Percentiles rank a stretch among this genome's conserved stretches.
Evolutionary conservation across 2,888 invertebrate genomes (phyloP).

Genomic region (Mesochorus sp.): DNA sequence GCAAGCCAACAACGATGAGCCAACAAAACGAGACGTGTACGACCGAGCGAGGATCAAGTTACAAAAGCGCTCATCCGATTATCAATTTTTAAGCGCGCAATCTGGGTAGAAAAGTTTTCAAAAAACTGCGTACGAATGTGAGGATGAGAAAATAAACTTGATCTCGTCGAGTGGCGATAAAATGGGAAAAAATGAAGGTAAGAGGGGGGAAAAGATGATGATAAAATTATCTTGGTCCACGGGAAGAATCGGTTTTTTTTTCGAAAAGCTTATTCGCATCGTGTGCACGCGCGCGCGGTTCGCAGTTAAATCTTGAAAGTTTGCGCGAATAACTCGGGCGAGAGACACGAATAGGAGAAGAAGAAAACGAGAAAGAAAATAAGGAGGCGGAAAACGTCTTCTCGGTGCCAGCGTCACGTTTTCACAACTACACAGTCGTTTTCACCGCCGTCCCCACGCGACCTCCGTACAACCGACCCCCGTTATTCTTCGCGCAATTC

Average conservation of each 20-base stretch:
- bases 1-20: slow-evolving; percentile 3
- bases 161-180: too few relatives aligned
- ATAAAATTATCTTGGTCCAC: too few relatives aligned
- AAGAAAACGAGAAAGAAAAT: neutral
- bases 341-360: slow-evolving; percentile 9
- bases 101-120: too few relatives aligned
- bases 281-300: neutral
- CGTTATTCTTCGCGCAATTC: slow-evolving; percentile 2
- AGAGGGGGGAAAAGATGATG: too few relatives aligned
- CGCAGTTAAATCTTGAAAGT: slow-evolving; percentile 11
- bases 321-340: slow-evolving; percentile 38
- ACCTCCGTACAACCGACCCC: too few relatives aligned
- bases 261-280: slow-evolving; percentile 19
- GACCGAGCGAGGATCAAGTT: too few relatives aligned
- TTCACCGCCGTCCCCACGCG: neutral
- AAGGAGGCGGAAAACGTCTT: slow-evolving; percentile 36
- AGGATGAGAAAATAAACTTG: too few relatives aligned
- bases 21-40: neutral
- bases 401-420: slow-evolving; percentile 53
- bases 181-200: too few relatives aligned
- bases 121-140: too few relatives aligned
- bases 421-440: slow-evolving; percentile 35
- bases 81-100: too few relatives aligned
- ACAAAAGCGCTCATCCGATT: too few relatives aligned
- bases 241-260: too few relatives aligned